phyloP scores from a whole-genome alignment of 2,797 vertebrate species.

The Micropoecilia bifurca region DNA sequence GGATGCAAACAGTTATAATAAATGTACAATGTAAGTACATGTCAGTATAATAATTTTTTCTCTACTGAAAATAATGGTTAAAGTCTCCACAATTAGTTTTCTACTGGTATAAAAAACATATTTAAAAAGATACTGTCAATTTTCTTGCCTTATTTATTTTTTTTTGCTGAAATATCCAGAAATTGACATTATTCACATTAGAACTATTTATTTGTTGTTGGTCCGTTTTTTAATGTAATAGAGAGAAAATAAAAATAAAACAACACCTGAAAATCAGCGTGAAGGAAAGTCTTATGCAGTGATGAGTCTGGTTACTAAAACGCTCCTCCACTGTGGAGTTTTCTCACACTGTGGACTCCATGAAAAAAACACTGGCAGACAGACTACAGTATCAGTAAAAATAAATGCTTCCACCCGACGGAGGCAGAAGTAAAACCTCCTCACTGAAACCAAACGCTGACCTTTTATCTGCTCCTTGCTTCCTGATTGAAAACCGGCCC shows the following conservation, averaged over 20 bases:
- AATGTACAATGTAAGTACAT: neutral
- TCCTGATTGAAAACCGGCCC: conserved; percentile 27
- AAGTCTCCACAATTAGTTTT: neutral
- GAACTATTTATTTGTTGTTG: neutral
- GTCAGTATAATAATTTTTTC: neutral
- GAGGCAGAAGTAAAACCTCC: neutral
- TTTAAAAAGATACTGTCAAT: neutral
- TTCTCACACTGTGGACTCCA: neutral
- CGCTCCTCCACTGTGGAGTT: neutral
- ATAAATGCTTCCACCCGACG: neutral
- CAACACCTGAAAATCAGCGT: neutral
- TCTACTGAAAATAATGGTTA: neutral
- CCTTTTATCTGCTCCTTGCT: neutral
- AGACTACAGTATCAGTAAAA: neutral
- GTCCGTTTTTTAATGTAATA: neutral
- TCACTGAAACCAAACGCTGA: neutral
- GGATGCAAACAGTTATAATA: neutral
- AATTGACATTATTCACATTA: neutral
- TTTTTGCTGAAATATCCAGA: neutral
- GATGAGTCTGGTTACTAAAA: neutral
- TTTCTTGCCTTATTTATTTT: neutral
- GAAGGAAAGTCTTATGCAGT: neutral
- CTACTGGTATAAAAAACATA: neutral
- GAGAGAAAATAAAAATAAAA: neutral
- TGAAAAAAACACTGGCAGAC: neutral